phyloP scores from a whole-genome alignment of 2,797 vertebrate species.

The Novumbra hubbsi region DNA sequence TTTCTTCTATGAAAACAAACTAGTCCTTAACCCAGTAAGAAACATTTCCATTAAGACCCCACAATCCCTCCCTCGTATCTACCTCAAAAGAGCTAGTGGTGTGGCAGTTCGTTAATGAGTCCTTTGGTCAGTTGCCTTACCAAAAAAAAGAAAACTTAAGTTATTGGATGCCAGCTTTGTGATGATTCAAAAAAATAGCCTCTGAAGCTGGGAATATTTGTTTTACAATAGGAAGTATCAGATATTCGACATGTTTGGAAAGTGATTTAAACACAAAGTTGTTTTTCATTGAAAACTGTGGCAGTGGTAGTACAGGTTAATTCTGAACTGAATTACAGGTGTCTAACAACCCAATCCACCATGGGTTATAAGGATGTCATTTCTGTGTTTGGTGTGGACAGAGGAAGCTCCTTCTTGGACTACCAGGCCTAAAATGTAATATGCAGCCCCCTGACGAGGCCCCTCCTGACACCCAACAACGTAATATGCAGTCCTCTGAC shows the following conservation, averaged over 20 bases:
- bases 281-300: slow-evolving; percentile 37
- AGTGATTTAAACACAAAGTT: slow-evolving; percentile 67
- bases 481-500: no score
- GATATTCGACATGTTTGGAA: slow-evolving; percentile 61
- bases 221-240: slow-evolving; percentile 73
- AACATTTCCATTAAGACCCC: not conserved
- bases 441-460: no score
- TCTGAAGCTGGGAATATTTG: slow-evolving; percentile 71
- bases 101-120: not conserved
- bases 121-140: not conserved
- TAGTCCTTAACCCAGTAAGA: not conserved
- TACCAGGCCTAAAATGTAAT: not conserved
- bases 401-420: not conserved
- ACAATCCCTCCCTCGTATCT: not conserved
- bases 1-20: not conserved
- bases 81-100: not conserved
- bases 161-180: slow-evolving; percentile 68
- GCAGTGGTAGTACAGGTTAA: slow-evolving; percentile 52
- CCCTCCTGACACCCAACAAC: no score
- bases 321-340: slow-evolving; percentile 40
- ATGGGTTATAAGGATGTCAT: slow-evolving; percentile 33
- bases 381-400: not conserved
- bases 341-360: slow-evolving; percentile 48
- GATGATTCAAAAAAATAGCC: slow-evolving; percentile 75
- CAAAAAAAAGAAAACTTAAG: slow-evolving; percentile 22